phyloP scores from a whole-genome alignment of 2,113 vertebrate species.

The Trematomus loennbergii region DNA sequence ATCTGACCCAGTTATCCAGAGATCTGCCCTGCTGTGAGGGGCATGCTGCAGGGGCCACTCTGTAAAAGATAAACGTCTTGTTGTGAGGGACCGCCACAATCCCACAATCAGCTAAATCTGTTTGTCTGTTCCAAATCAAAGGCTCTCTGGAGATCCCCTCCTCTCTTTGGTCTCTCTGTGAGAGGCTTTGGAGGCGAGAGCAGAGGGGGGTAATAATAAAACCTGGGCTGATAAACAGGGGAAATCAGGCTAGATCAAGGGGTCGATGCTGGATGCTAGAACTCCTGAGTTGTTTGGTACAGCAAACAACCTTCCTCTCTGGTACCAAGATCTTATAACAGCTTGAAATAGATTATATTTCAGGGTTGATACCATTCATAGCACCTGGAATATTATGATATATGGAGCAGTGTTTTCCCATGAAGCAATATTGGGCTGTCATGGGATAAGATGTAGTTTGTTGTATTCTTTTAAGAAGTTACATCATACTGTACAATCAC shows the following conservation, averaged over 20 bases:
- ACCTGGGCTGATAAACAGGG: no score
- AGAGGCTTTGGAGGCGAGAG: no score
- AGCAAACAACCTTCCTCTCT: constrained; percentile 9
- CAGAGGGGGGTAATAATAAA: no score
- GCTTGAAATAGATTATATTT: background rate
- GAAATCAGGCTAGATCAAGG: no score
- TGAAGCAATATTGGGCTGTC: background rate
- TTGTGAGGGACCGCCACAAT: constrained; percentile 39
- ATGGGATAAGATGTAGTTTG: no score
- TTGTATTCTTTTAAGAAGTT: background rate
- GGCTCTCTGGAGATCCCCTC: no score
- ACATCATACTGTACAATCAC: background rate
- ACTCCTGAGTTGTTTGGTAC: constrained; percentile 14
- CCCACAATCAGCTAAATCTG: no score
- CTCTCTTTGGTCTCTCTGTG: no score
- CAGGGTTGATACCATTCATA: background rate
- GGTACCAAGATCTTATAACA: background rate
- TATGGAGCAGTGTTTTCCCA: background rate
- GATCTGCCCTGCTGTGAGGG: background rate
- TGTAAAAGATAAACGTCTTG: constrained; percentile 47
- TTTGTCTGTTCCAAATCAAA: no score
- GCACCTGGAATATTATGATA: background rate
- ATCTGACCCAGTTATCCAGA: constrained; percentile 29
- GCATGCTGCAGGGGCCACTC: constrained; percentile 5
- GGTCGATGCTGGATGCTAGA: no score